Evolutionary conservation across 2,113 vertebrate species (phyloP), one percentile per base, ranked within the genome.

Genomic region (Phyllostomus hastatus): DNA sequence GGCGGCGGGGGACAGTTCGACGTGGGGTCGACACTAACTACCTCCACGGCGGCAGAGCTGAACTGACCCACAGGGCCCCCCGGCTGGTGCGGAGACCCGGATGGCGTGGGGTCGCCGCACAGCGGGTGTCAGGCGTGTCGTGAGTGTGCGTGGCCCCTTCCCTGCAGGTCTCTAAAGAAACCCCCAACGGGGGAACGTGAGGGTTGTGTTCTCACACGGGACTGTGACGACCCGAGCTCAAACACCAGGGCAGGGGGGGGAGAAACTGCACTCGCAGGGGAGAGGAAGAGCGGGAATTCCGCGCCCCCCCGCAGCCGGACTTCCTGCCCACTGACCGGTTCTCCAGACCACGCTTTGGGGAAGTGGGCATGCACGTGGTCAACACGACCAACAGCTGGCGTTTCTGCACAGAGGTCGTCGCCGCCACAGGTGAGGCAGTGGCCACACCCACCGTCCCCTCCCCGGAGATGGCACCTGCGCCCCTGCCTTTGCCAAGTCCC

Each of bases 401-500:
- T 43, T 59, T 78, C 22, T 28, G 4, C 11, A 3, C 33, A 59
- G 38, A 38, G 22, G 33, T 14, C 52, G 38, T 41, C 38, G 38
- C 10, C 38, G 26, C 31, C 28, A 7, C 28, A 7, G 35, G 14
- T 8, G 43, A 33, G 79, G 31, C 10, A 26, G 33, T 2, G 79
- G 41, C 33, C 70, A 41, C 7, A n/a, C 15, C 64, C n/a, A 7
- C 41, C 15, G 1, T 9, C 43, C 43, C 6, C 43, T 14, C 41
- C 52, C 26, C 24, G 48, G 19, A 41, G 83, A 48, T 4, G 19
- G 33, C 50, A 17, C 33, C 10, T 5, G 20, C 0, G 31, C 8
- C 24, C 5, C 1, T 1, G 7, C 28, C 35, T 83, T 64, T 20
- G 35, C n/a, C 50, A 22, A 35, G 0, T 1, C 8, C 15, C 10